Evolutionary conservation across 1,140 invertebrate genomes (phyloP), one percentile per base, ranked within the genome.

Genomic region (Popillia japonica): DNA sequence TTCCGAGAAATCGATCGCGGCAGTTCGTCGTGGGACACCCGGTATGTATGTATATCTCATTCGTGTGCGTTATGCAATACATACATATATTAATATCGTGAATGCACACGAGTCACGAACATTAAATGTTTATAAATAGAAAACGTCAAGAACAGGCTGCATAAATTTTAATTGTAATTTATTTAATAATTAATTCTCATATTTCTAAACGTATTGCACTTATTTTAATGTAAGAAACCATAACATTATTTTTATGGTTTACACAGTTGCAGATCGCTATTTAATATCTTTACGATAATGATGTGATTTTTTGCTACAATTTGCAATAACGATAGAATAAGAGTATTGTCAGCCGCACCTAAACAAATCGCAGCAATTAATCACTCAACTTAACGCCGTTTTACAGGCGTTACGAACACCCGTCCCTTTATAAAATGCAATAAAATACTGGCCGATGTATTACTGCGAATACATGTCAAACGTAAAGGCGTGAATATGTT

Each of bases 101-200:
- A 14, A 17, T 55, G 17, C 48, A 34, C 27, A 34, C 27, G 4
- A 34, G 27, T 34, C 27, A 55, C 48, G 48, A 55, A 55, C 48
- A n/a, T 55, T 55, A 55, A 55, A 6, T n/a, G 48, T 55, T 55
- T 55, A 55, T 55, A 55, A 55, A 55, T 55, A 55, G 48, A 55
- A 34, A 55, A 55, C 14, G 14, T 2, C n/a, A 55, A n/a, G 48
- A 55, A 17, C 48, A 55, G 48, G 14, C n/a, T 17, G 48, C 11
- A 55, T 55, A 55, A 55, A 55, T 55, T 17, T 55, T 17, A 55
- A 55, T 55, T 55, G 17, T 55, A 55, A 6, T 55, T 55, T 2
- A 34, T 34, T 34, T 34, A 34, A 34, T n/a, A 44, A 44, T 9
- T 44, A 44, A 44, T 44, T 44, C 2, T 10, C 14, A 8, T 2